Conservation (phyloP, 1,140 invertebrate species). For the Battus philenor region DNA sequence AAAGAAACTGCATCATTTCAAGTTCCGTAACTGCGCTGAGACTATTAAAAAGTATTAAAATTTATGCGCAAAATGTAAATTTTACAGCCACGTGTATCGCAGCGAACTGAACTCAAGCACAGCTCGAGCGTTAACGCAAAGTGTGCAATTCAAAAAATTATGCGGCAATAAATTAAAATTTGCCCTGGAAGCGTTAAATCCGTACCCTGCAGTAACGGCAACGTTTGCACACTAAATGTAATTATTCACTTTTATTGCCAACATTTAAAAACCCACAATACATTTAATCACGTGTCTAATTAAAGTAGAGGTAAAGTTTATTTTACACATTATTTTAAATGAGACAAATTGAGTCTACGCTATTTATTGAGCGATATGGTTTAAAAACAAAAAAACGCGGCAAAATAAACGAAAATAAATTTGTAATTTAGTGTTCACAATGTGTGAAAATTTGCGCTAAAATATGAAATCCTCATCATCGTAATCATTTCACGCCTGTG, state of each 20-base stretch:
- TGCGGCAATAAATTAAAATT: conserved; percentile 13
- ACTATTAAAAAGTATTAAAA: background rate
- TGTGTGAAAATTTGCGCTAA: no score
- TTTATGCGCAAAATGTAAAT: conserved; percentile 1
- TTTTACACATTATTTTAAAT: background rate
- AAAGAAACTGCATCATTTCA: background rate
- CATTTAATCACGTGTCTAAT: conserved; percentile 14
- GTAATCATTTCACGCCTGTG: no score
- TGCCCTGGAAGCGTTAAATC: conserved; percentile 9
- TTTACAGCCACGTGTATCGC: background rate
- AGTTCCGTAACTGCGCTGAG: background rate
- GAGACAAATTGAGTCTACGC: conserved; percentile 2
- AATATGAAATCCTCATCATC: no score
- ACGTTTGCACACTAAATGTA: conserved; percentile 9
- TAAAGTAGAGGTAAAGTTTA: background rate
- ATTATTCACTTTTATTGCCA: conserved; percentile 12
- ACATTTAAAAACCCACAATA: conserved; percentile 13
- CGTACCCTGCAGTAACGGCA: background rate
- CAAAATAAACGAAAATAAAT: background rate
- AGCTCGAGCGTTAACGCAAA: conserved; percentile 9
- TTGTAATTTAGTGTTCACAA: no score
- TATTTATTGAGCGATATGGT: background rate
- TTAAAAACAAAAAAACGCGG: background rate
- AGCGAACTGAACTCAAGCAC: background rate
- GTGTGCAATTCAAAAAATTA: conserved; percentile 11